phyloP scores from a whole-genome alignment of 2,888 invertebrate genomes.

The Biston betularia region DNA sequence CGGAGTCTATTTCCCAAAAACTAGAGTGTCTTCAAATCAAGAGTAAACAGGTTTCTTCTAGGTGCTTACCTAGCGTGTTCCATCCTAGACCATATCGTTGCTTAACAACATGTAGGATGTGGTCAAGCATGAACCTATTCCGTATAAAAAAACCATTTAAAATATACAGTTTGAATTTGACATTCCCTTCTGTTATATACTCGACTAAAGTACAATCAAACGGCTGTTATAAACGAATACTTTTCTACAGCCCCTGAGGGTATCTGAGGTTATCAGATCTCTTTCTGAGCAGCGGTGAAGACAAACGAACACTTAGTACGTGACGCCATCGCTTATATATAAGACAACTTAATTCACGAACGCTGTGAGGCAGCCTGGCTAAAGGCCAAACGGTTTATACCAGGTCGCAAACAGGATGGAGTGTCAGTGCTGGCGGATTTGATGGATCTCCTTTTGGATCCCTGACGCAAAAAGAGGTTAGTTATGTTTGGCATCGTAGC shows the following conservation, averaged over 20 bases:
- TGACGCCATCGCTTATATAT: conserved; percentile 49
- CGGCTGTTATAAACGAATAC: conserved; percentile 11
- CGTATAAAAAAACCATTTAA: not conserved
- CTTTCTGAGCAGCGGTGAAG: conserved; percentile 22
- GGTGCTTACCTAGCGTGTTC: too few relatives aligned
- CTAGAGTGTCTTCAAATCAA: too few relatives aligned
- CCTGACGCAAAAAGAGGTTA: too few relatives aligned
- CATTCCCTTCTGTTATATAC: not conserved
- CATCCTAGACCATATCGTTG: too few relatives aligned
- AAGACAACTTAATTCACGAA: conserved; percentile 54
- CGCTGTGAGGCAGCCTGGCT: conserved; percentile 49
- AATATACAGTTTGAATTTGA: not conserved
- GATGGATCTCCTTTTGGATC: not conserved
- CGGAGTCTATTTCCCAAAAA: too few relatives aligned
- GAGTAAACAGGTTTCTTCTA: too few relatives aligned
- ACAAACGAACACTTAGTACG: conserved; percentile 34
- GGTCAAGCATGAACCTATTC: too few relatives aligned
- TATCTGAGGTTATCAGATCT: conserved; percentile 31
- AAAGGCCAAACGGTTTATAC: conserved; percentile 51
- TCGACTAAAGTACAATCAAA: not conserved
- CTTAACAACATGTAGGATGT: too few relatives aligned
- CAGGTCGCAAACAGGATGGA: conserved; percentile 38
- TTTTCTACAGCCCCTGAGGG: conserved; percentile 11
- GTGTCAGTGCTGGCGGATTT: conserved; percentile 4
- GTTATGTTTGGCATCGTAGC: too few relatives aligned